Percentiles rank a stretch among this genome's conserved stretches.
Evolutionary conservation across 2,113 vertebrate genomes (phyloP).

Genomic region (Cynocephalus volans): DNA sequence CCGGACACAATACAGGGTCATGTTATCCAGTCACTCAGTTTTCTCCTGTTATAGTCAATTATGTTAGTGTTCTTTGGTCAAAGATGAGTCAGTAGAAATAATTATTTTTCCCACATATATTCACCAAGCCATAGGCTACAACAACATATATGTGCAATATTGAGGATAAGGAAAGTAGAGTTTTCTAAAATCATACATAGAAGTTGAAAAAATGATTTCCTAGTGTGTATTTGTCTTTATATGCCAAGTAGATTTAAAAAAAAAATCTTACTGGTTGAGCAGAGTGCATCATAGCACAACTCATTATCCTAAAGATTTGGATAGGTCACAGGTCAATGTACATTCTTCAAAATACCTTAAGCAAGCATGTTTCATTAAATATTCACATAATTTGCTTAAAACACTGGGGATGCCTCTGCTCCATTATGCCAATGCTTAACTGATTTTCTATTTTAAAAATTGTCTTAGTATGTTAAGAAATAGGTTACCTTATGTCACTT

Average conservation of each 20-base stretch:
- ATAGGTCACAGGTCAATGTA: not conserved
- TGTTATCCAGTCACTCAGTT: not conserved
- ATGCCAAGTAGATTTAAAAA: not conserved
- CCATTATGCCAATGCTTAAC: not conserved
- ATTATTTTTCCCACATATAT: not conserved
- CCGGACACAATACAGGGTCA: not conserved
- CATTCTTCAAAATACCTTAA: not conserved
- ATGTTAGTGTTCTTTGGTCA: not conserved
- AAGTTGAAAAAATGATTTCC: not conserved
- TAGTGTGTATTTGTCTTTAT: not conserved
- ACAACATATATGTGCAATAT: not conserved
- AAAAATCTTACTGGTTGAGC: not conserved
- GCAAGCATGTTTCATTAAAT: not conserved
- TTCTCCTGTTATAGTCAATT: not conserved
- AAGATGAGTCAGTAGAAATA: not conserved
- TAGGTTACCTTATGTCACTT: not conserved
- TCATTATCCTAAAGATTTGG: not conserved
- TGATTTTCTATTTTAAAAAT: not conserved
- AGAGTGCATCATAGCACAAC: not conserved
- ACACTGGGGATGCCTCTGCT: not conserved
- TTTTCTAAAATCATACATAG: slow-evolving; percentile 41
- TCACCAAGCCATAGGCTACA: not conserved
- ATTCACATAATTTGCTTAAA: not conserved
- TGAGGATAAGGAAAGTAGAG: not conserved
- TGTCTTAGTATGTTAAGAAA: not conserved